Evolutionary conservation across 2,113 vertebrate species (phyloP), one percentile per base, ranked within the genome.

Genomic region (Polypterus senegalus): DNA sequence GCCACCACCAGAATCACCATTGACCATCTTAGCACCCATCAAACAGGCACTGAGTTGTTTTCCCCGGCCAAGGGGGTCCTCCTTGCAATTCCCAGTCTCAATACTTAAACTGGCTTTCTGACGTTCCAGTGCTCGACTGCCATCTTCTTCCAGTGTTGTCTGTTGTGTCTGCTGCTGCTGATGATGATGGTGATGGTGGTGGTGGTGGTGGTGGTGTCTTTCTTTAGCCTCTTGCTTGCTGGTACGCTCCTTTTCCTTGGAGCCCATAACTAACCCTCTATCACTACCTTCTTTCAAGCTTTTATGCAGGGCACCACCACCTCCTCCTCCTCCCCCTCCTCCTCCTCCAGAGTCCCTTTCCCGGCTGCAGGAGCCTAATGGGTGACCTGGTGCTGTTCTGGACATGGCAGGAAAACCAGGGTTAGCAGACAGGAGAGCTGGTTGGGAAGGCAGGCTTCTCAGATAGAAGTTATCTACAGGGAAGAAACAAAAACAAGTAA

Each of bases 381-480:
- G 81, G 73, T 90, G 90, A 43, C 88, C 79, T 1, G 91, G 81
- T 47, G 88, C 81, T 0, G 89, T 73, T 5, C 91, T 87, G 72
- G 93, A 73, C 74, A 97, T 88, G 46, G 89, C 71, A 0, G 92
- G 89, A 75, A 95, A 91, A 78, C 79, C 79, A 67, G 92, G 94
- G 79, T 93, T 87, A 72, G 92, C 54, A 9, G 94, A 89, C 48
- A 97, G 88, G 66, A 97, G 84, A 3, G 94, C 73, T 10, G 93
- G 90, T 71, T 97, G 95, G 3, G 93, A 86, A 0, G 95, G 91
- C 72, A 98, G 89, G 81, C 92, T 89, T 73, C 93, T 87, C 72
- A 97, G 87, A 77, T 97, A 98, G 84, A 98, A 98, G 79, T 96
- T 97, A 82, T 98, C 95, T 54, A 70, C 61, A 69, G 48, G 46